These are phyloP conservation scores for Serrognathus titanus DNA, from an alignment of 2,888 invertebrate species.

Conservation along the genomic window DNA sequence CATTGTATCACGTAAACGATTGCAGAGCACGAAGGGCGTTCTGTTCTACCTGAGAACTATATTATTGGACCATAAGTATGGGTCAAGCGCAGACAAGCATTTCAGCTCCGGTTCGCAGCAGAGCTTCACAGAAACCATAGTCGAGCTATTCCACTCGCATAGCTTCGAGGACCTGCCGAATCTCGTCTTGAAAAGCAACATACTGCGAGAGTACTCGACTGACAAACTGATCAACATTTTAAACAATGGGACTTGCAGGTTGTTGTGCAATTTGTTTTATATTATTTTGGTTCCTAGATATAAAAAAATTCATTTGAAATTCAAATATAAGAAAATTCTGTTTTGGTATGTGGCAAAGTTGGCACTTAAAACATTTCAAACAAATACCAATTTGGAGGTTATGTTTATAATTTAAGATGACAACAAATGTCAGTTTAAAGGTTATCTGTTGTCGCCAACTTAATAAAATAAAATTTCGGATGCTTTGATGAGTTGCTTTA, in stretches of 20 bases:
- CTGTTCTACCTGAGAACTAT: conserved; percentile 44
- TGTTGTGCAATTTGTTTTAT: background rate
- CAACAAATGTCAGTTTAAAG: too few species aligned
- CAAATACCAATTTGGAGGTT: too few species aligned
- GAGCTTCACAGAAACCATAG: conserved; percentile 45
- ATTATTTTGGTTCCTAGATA: too few species aligned
- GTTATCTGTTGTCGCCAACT: too few species aligned
- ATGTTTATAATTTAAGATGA: too few species aligned
- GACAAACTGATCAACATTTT: conserved; percentile 54
- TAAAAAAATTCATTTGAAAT: too few species aligned
- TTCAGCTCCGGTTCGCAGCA: conserved; percentile 43
- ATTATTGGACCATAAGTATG: conserved; percentile 47
- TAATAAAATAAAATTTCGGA: too few species aligned
- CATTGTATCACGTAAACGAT: conserved; percentile 7
- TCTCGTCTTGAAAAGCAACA: conserved; percentile 52
- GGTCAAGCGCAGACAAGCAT: conserved; percentile 49
- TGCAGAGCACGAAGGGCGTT: conserved; percentile 43
- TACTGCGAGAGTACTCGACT: conserved; percentile 55
- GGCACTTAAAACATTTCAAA: too few species aligned
- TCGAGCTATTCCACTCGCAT: conserved; percentile 46
- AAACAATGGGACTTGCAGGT: conserved; percentile 34
- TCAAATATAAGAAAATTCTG: too few species aligned
- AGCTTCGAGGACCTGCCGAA: conserved; percentile 50
- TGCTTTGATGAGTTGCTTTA: too few species aligned
- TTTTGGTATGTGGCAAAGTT: too few species aligned